A percentile compares a stretch with the other conserved stretches of the same genome.
Conservation (phyloP, 2,888 invertebrate genomes). For the Podotricha telesiphe region DNA sequence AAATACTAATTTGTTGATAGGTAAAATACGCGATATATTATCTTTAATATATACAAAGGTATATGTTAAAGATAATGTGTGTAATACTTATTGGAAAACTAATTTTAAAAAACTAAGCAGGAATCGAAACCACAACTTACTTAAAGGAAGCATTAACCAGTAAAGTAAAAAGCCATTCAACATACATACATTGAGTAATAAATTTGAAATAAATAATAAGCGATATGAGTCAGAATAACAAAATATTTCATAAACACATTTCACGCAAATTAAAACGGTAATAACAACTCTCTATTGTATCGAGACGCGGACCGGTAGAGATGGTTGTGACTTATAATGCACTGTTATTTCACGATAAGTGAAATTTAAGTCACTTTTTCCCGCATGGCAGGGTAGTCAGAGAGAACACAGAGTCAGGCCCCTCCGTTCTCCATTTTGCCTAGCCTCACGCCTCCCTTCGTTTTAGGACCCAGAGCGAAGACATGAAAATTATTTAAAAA, state of each 20-base stretch:
- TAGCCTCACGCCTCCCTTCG: too few relatives aligned
- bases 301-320: slow-evolving; percentile 4
- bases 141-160: not conserved
- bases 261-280: slow-evolving; percentile 20
- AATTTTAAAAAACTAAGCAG: not conserved
- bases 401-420: too few relatives aligned
- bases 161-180: not conserved
- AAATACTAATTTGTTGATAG: too few relatives aligned
- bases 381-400: too few relatives aligned
- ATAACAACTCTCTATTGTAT: slow-evolving; percentile 31
- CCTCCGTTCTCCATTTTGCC: too few relatives aligned
- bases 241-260: slow-evolving; percentile 6
- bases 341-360: too few relatives aligned
- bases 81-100: too few relatives aligned
- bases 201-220: not conserved
- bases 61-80: not conserved
- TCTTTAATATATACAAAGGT: not conserved
- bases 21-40: too few relatives aligned
- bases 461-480: too few relatives aligned
- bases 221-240: slow-evolving; percentile 2
- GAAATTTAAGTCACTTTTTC: too few relatives aligned
- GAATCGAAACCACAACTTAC: not conserved
- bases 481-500: too few relatives aligned
- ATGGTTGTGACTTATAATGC: not conserved
- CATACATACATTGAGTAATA: not conserved